Percentiles rank a stretch among this genome's conserved stretches.
These are phyloP conservation scores for Champsocephalus gunnari DNA, from an alignment of 2,797 vertebrate genomes.

Conservation along the genomic window DNA sequence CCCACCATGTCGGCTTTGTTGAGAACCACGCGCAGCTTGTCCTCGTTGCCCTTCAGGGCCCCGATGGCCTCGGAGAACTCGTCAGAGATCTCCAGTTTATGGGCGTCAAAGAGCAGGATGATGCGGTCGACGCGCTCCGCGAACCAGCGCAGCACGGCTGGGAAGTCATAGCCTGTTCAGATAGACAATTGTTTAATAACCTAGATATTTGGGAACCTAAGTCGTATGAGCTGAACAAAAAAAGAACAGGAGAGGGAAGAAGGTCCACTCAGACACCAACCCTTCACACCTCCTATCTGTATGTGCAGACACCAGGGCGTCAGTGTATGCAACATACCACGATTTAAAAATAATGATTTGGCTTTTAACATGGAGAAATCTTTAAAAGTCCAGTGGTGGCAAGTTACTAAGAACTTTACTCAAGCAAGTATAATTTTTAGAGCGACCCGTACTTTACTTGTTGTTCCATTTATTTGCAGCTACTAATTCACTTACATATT, in stretches of 20 bases:
- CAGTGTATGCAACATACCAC: neutral
- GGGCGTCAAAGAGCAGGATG: constrained; percentile 94
- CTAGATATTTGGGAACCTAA: neutral
- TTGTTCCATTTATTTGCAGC: neutral
- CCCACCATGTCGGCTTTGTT: constrained; percentile 97
- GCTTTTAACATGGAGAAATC: neutral
- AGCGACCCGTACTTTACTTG: neutral
- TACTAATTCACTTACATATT: neutral
- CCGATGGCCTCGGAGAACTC: constrained; percentile 95
- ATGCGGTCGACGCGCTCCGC: constrained; percentile 94
- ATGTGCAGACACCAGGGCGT: neutral
- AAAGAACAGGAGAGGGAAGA: constrained; percentile 53
- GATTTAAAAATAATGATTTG: neutral
- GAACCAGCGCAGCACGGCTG: constrained; percentile 94
- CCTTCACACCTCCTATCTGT: constrained; percentile 33
- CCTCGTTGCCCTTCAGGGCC: constrained; percentile 92
- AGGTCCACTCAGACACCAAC: constrained; percentile 64
- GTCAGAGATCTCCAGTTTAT: constrained; percentile 96
- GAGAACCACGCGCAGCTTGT: constrained; percentile 95
- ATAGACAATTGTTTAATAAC: neutral
- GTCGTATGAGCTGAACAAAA: neutral
- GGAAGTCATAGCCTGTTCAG: constrained; percentile 92
- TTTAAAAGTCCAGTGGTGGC: neutral
- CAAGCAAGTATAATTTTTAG: neutral
- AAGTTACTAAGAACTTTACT: neutral